phyloP scores from a whole-genome alignment of 2,888 invertebrate genomes.

The Cepaea hortensis region DNA sequence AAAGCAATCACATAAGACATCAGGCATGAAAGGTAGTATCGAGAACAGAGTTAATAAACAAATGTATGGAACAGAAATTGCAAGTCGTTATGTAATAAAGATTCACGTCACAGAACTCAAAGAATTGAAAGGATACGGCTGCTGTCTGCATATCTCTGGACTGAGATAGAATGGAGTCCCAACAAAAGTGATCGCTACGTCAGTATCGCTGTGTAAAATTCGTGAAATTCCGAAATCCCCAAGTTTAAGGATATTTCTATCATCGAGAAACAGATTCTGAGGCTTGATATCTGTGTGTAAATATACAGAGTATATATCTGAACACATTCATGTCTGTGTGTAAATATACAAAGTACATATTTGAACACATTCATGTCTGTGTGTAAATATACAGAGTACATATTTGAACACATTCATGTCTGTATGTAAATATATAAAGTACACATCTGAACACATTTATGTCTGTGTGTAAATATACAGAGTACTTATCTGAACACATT shows the following conservation, averaged over 20 bases:
- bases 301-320: neutral
- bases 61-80: no score
- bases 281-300: slow-evolving; percentile 70
- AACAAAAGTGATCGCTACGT: slow-evolving; percentile 69
- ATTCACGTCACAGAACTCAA: no score
- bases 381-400: slow-evolving; percentile 33
- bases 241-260: slow-evolving; percentile 65
- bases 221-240: slow-evolving; percentile 74
- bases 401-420: slow-evolving; percentile 62
- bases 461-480: no score
- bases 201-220: slow-evolving; percentile 60
- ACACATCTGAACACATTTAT: no score
- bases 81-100: no score
- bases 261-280: slow-evolving; percentile 72
- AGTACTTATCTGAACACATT: no score
- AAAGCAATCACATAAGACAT: no score
- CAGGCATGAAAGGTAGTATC: no score
- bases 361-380: slow-evolving; percentile 66
- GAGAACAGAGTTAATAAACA: no score
- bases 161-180: slow-evolving; percentile 74
- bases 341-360: slow-evolving; percentile 13
- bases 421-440: slow-evolving; percentile 52
- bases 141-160: slow-evolving; percentile 72
- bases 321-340: slow-evolving; percentile 67
- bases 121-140: slow-evolving; percentile 71